These are phyloP conservation scores for Umimayanthus kanabou DNA, from an alignment of 92 coral and sea anemone species.

Conservation along the genomic window DNA sequence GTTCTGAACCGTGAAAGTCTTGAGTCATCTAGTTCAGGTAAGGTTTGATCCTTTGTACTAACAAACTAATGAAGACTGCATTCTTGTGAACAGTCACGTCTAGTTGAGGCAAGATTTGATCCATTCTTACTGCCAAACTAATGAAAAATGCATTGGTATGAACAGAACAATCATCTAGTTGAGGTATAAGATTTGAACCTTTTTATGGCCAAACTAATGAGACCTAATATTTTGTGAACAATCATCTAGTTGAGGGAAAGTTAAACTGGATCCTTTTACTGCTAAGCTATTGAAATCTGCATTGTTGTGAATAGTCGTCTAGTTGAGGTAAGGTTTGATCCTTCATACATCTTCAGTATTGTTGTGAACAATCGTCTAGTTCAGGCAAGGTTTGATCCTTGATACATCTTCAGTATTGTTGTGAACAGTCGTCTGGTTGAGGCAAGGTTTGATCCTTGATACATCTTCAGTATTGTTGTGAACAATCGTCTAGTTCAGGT, in stretches of 20 bases:
- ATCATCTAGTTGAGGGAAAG: neutral
- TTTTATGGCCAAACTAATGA: neutral
- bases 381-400: neutral
- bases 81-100: neutral
- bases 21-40: neutral
- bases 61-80: neutral
- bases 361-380: neutral
- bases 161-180: neutral
- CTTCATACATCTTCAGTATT: neutral
- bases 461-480: neutral
- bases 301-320: neutral
- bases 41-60: neutral
- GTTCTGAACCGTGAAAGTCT: neutral
- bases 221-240: neutral
- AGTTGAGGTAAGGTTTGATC: too few species aligned
- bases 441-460: neutral
- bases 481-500: conserved; percentile 9
- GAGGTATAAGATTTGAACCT: too few species aligned
- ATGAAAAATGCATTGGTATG: neutral
- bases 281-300: neutral
- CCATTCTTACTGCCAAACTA: neutral
- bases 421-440: neutral
- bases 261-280: neutral
- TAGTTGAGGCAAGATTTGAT: neutral
- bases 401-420: neutral